These are phyloP conservation scores for Dysmachus trigonus DNA, from an alignment of 2,888 invertebrate genomes.

Conservation along the genomic window DNA sequence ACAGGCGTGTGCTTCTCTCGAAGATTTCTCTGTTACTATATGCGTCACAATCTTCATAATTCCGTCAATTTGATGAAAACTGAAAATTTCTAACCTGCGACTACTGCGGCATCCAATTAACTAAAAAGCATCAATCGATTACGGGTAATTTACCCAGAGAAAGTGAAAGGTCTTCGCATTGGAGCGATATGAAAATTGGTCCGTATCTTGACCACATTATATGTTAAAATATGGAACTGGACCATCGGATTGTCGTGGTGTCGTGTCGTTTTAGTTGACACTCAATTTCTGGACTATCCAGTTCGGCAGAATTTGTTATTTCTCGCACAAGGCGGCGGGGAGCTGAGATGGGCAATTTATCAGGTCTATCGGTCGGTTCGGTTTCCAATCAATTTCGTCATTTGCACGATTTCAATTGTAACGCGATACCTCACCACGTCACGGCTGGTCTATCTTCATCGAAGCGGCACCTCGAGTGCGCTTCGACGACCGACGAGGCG, in stretches of 20 bases:
- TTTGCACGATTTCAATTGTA: constrained; percentile 34
- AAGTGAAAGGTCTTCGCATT: constrained; percentile 12
- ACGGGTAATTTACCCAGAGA: constrained; percentile 17
- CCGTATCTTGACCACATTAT: neutral
- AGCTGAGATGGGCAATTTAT: neutral
- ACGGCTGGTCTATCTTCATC: neutral
- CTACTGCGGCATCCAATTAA: neutral
- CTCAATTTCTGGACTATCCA: neutral
- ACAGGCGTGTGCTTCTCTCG: neutral
- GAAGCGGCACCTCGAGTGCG: neutral
- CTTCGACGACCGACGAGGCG: neutral
- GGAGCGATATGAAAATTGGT: constrained; percentile 16
- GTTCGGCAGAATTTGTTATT: neutral
- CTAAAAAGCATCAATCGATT: constrained; percentile 15
- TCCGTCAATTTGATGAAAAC: constrained; percentile 13
- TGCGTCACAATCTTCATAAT: constrained; percentile 15
- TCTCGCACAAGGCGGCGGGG: neutral
- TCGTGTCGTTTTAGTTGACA: neutral
- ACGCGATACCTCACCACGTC: neutral
- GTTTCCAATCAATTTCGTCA: constrained; percentile 26
- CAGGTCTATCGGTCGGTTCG: neutral
- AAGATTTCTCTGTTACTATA: neutral
- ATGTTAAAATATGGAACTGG: neutral
- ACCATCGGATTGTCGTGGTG: neutral
- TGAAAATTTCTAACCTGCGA: neutral